Evolutionary conservation across 2,113 vertebrate genomes (phyloP), one percentile per base, ranked within the genome.

Genomic region (Vireo altiloquus): DNA sequence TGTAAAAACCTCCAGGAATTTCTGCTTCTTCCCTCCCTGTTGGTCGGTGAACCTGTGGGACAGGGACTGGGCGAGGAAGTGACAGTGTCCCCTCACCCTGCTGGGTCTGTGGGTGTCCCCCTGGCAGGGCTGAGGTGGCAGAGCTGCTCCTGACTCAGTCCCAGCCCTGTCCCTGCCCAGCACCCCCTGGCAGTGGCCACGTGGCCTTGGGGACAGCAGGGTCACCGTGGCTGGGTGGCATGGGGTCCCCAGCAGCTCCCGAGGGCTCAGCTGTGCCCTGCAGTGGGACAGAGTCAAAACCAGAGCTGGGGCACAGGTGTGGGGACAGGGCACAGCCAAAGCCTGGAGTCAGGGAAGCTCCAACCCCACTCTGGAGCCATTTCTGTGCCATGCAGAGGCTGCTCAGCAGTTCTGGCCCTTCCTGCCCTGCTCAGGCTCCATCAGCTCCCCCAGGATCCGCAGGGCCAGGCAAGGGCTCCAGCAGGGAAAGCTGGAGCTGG

Each of bases 321-420:
- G 53, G 52, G 82, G 57, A 88, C 3, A 3, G 40, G 77, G 47
- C 27, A 66, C 46, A 53, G 56, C 22, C 40, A 10, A 9, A 35
- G 18, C 5, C 2, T 4, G 49, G 14, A 4, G 28, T 7, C 33
- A 21, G 69, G 31, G 46, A 10, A 63, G 47, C 70, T 54, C 83
- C 82, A 79, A 2, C 10, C 31, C 56, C 42, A 0, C 27, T 39
- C 65, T 0, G 0, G 42, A 31, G 3, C 20, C 1, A 0, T 13
- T 50, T 31, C 28, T 69, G 75, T 7, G 10, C 65, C 49, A 2
- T 1, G 6, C 49, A 7, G 37, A 19, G 49, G 49, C 44, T 54
- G 42, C n/a, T 46, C 28, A 4, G 14, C 72, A 28, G 30, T 0
- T 1, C 33, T 5, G 4, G 14, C 46, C 52, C 60, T 3, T 39